phyloP scores from a whole-genome alignment of 2,888 invertebrate species.

The Drepana falcataria region DNA sequence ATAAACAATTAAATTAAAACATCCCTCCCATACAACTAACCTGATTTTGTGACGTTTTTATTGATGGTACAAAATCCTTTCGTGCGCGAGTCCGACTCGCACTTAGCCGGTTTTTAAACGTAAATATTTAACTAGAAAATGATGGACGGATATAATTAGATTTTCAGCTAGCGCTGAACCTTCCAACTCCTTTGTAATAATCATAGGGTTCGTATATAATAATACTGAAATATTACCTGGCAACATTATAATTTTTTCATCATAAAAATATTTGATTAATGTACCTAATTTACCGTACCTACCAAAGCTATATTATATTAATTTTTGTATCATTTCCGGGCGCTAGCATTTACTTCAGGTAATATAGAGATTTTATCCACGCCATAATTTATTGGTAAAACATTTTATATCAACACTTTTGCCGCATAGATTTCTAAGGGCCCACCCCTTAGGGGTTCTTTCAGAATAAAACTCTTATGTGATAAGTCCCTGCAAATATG shows the following conservation, averaged over 20 bases:
- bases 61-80: no score
- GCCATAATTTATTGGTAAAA: conserved; percentile 4
- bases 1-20: no score
- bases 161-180: conserved; percentile 17
- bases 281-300: neutral
- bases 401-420: conserved; percentile 12
- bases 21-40: no score
- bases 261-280: neutral
- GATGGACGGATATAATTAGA: conserved; percentile 20
- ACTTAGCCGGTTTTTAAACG: conserved; percentile 16
- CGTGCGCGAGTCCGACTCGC: no score
- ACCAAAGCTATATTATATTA: no score
- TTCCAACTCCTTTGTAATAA: conserved; percentile 1
- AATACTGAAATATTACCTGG: neutral
- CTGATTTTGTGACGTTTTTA: no score
- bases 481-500: no score
- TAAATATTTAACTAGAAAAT: conserved; percentile 31
- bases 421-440: neutral
- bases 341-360: no score
- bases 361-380: no score
- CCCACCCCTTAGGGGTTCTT: no score
- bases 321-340: no score
- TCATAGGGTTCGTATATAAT: neutral
- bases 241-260: neutral
- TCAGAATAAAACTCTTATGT: no score